A percentile compares a stretch with the other conserved stretches of the same genome.
Evolutionary conservation across 2,888 invertebrate genomes (phyloP).

Genomic region (Synergus umbraculus): DNA sequence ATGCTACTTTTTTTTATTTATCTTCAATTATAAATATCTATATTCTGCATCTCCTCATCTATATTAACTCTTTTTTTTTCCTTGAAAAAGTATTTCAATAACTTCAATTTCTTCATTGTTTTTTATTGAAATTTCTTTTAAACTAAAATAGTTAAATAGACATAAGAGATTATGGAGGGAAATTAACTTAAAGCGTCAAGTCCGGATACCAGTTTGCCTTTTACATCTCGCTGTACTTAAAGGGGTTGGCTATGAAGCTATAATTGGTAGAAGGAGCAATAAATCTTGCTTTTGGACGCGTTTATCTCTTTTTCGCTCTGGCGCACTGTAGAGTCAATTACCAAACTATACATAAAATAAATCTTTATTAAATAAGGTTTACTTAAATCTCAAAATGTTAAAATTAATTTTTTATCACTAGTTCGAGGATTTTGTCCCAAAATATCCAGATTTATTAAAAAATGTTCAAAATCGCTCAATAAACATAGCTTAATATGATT

Average conservation of each 20-base stretch:
- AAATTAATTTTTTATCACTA: not conserved
- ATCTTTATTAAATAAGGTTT: not conserved
- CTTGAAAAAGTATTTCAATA: too few relatives aligned
- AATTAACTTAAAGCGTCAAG: not conserved
- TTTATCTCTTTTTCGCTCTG: not conserved
- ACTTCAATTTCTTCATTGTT: too few relatives aligned
- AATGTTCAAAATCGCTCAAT: not conserved
- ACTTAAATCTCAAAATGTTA: not conserved
- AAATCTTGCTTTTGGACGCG: not conserved
- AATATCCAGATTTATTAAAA: not conserved
- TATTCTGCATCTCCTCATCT: too few relatives aligned
- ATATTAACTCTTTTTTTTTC: too few relatives aligned
- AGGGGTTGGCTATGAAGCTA: not conserved
- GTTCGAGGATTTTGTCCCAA: not conserved
- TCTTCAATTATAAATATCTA: not conserved
- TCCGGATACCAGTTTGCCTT: not conserved
- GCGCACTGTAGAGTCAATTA: not conserved
- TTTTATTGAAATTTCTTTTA: too few relatives aligned
- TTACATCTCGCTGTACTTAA: not conserved
- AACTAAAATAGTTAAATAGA: not conserved
- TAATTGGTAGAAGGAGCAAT: not conserved
- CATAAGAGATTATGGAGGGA: not conserved
- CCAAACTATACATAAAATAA: not conserved
- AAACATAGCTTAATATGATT: too few relatives aligned
- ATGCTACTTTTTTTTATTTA: not conserved